A percentile compares a stretch with the other conserved stretches of the same genome.
Conservation (phyloP, 2,888 invertebrate species). For the Sisyra terminalis region DNA sequence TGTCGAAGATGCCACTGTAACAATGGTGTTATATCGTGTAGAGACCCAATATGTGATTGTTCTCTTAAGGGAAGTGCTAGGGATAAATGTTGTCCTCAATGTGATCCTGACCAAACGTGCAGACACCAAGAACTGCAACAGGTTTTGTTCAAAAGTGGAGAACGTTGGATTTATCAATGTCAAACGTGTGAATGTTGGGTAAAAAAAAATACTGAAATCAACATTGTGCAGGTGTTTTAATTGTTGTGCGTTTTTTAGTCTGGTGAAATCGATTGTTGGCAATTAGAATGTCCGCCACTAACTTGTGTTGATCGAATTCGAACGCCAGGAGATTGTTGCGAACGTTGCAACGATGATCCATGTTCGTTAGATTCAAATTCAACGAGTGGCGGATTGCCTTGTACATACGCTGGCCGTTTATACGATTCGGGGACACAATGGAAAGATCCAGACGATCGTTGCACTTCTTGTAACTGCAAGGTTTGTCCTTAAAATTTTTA, state of each 20-base stretch:
- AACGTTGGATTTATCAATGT: slow-evolving; percentile 82
- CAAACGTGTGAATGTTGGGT: slow-evolving; percentile 84
- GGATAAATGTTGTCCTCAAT: slow-evolving; percentile 64
- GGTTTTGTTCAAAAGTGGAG: slow-evolving; percentile 61
- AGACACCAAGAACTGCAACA: slow-evolving; percentile 64
- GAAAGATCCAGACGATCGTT: slow-evolving; percentile 42
- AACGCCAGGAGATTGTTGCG: slow-evolving; percentile 52
- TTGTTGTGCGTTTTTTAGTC: too few relatives aligned
- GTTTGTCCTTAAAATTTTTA: slow-evolving; percentile 27
- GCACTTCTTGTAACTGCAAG: slow-evolving; percentile 59
- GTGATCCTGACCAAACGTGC: slow-evolving; percentile 56
- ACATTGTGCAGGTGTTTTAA: slow-evolving; percentile 3
- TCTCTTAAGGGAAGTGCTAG: slow-evolving; percentile 29
- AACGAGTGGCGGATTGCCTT: slow-evolving; percentile 33
- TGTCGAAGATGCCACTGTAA: slow-evolving; percentile 34
- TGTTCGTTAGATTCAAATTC: slow-evolving; percentile 24
- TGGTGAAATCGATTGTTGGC: slow-evolving; percentile 82
- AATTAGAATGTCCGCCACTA: slow-evolving; percentile 62
- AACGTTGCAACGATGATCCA: slow-evolving; percentile 47
- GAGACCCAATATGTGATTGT: slow-evolving; percentile 54
- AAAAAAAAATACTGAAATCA: slow-evolving; percentile 18
- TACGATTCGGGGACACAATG: slow-evolving; percentile 41
- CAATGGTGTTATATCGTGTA: slow-evolving; percentile 49
- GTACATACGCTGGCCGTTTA: slow-evolving; percentile 39
- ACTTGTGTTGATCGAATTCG: slow-evolving; percentile 44